A percentile compares a stretch with the other conserved stretches of the same genome.
phyloP scores from a whole-genome alignment of 1,140 invertebrate genomes.

The Drosophila sp. region DNA sequence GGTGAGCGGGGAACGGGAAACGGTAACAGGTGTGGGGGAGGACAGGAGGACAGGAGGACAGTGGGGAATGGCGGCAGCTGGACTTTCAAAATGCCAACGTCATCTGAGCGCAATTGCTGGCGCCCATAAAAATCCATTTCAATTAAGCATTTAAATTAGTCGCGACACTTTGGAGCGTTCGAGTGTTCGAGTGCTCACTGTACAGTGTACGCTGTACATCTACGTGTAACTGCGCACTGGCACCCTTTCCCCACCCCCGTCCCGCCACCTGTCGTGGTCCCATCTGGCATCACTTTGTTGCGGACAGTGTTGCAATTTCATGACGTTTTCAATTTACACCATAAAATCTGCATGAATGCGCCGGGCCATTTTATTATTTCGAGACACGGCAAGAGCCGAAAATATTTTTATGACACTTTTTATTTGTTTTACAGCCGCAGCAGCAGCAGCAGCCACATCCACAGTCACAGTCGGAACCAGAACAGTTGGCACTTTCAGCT shows the following conservation, averaged over 20 bases:
- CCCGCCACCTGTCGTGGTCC: neutral
- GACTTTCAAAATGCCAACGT: slow-evolving; percentile 43
- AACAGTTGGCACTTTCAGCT: slow-evolving; percentile 9
- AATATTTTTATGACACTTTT: slow-evolving; percentile 75
- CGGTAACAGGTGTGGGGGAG: neutral
- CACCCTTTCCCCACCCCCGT: neutral
- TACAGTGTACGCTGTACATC: neutral
- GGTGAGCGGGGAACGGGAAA: too few species aligned
- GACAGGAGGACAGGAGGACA: too few species aligned
- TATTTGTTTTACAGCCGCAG: slow-evolving; percentile 55
- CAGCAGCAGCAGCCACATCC: slow-evolving; percentile 20
- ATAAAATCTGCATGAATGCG: slow-evolving; percentile 83
- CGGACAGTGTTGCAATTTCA: slow-evolving; percentile 73
- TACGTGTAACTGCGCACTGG: too few species aligned
- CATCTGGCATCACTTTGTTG: slow-evolving; percentile 61
- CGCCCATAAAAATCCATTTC: slow-evolving; percentile 83
- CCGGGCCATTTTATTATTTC: slow-evolving; percentile 73
- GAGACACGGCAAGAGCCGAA: slow-evolving; percentile 57
- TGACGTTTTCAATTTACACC: slow-evolving; percentile 81
- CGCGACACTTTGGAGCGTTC: slow-evolving; percentile 72
- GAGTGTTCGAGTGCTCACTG: slow-evolving; percentile 11
- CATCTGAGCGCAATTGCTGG: slow-evolving; percentile 68
- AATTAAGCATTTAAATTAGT: slow-evolving; percentile 84
- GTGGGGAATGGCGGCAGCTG: neutral
- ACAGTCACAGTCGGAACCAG: too few species aligned